Percentiles rank a stretch among this genome's conserved stretches.
Evolutionary conservation across 1,140 invertebrate genomes (phyloP).

Genomic region (Arctopsyche grandis): DNA sequence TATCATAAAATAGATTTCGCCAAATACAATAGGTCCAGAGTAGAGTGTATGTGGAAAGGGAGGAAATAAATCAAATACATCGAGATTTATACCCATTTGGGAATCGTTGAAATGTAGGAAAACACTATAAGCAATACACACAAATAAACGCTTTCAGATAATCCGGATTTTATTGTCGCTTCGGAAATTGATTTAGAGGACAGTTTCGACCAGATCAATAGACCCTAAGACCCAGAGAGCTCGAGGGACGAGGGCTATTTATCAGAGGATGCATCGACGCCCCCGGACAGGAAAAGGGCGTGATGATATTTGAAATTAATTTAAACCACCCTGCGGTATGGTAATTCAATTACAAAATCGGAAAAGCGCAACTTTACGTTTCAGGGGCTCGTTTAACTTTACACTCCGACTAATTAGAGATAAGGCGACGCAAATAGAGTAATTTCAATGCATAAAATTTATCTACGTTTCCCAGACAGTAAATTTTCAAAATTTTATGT

Average conservation of each 20-base stretch:
- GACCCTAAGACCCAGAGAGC: too few species aligned
- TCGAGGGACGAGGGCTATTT: too few species aligned
- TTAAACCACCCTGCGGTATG: background rate
- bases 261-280: too few species aligned
- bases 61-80: background rate
- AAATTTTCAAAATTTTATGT: background rate
- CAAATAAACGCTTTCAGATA: background rate
- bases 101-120: background rate
- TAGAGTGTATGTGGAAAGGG: background rate
- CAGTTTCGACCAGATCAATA: background rate
- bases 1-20: too few species aligned
- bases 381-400: too few species aligned
- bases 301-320: conserved; percentile 17
- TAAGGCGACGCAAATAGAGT: too few species aligned
- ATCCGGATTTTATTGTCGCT: conserved; percentile 4
- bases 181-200: background rate
- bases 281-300: background rate
- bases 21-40: too few species aligned
- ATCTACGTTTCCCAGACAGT: background rate
- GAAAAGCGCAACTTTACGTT: too few species aligned
- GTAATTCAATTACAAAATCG: background rate
- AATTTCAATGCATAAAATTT: background rate
- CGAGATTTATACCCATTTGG: conserved; percentile 9
- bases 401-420: too few species aligned
- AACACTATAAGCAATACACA: background rate